Base-by-base conservation (phyloP, 2,888 invertebrate genomes). In the Antitype chi region DNA sequence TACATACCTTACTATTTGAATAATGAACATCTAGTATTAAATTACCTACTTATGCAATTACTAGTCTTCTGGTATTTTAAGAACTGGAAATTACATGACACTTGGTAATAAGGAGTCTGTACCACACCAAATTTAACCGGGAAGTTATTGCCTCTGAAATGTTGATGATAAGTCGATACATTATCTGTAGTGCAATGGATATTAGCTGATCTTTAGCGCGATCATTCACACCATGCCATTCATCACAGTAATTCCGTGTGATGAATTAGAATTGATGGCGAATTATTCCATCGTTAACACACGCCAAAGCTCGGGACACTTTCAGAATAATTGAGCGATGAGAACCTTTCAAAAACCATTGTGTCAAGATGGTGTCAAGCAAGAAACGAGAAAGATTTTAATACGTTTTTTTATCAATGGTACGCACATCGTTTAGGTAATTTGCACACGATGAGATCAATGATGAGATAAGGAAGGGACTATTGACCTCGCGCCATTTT, bases 401-500 rank as follows among this genome's bases (percentile, higher is more conserved):
- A 49, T 70, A 28, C 28, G 11, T 38, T 25, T 62, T 62, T 74
- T 57, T 64, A 43, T 49, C 9, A 8, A 23, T 47, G 28, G 25
- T 47, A 79, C 13, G 59, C 23, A 60, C 25, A 23, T 17, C 11
- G 5, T 59, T 15, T 47, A 25, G 17, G 2, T 59, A 38, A 1
- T 55, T 43, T 63, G 3, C 32, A 28, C 55, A 3, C 47, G 47
- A 55, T 23, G 32, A 57, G n/a, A 78, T 38, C 49, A n/a, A 11
- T 38, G 11, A 47, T 47, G 13, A 49, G 67, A 64, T 78, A 55
- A 47, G 43, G 43, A 49, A 57, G 49, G 66, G 67, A 76, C 66
- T 78, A 52, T 75, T 76, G 57, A 78, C 4, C 59, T 68, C n/a
- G 15, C 52, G 59, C 57, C 49, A 59, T 78, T 68, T 76, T 76